Base-by-base conservation (phyloP, 1,140 invertebrate species). In the Anastrepha obliqua region DNA sequence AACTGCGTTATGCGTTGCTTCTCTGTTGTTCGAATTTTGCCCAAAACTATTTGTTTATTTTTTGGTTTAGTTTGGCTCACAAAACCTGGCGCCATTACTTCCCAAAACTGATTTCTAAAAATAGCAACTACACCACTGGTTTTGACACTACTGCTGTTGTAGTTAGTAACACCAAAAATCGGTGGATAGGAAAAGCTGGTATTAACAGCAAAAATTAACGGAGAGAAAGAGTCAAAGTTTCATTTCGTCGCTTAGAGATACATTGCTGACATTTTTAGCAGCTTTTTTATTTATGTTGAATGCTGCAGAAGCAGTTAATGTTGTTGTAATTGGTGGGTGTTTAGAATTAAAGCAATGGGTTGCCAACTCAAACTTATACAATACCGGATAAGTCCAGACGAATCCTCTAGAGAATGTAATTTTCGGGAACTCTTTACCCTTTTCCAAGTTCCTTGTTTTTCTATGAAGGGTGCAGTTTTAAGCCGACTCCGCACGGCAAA, bases 51-150 rank as follows among this genome's bases (percentile, higher is more conserved):
- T 44, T 74, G 13, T 74, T 74, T 44, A n/a, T 74, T 74, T 74
- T 74, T 39, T 47, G 67, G 67, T 13, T 74, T 74, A 42, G 67
- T 5, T 44, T 15, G 11, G 64, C 8, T 13, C 42, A 39, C 39
- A 74, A 47, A 44, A 74, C 44, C 67, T 42, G 42, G 13, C 67
- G 67, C 67, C 67, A 47, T 74, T 74, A 74, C 13, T 47, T 74
- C 42, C 15, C 67, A 42, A 11, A 20, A 67, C 65, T 39, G 65
- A 42, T 67, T 67, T 67, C 20, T 67, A 6, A 15, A 29, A 29
- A 67, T 42, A 42, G 29, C 65, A 67, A 67, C 39, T 11, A 20
- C 29, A 67, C 8, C 65, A 29, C 65, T 3, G 39, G 8, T 20
- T 67, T 39, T 67, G 0, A 20, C 11, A 15, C 9, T 11, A 15